phyloP scores from a whole-genome alignment of 2,113 vertebrate genomes.

The Balaeniceps rex region DNA sequence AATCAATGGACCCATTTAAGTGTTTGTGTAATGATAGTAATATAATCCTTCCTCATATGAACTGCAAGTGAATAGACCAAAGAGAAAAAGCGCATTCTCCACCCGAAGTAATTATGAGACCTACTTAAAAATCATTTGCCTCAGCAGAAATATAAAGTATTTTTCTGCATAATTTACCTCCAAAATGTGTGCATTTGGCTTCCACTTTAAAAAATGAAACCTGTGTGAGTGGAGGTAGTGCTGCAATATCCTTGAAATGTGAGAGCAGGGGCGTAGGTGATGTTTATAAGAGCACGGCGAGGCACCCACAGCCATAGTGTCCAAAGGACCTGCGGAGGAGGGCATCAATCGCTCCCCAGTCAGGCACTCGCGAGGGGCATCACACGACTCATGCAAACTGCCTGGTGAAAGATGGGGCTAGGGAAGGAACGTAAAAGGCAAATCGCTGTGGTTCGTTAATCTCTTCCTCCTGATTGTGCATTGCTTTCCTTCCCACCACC shows the following conservation, averaged over 20 bases:
- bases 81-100: slow-evolving; percentile 41
- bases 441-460: not conserved
- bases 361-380: fast-evolving
- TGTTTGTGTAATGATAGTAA: slow-evolving; percentile 78
- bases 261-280: not conserved
- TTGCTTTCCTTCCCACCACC: not conserved
- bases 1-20: slow-evolving; percentile 75
- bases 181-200: slow-evolving; percentile 12
- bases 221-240: not conserved
- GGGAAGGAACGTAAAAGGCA: not conserved
- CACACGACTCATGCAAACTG: fast-evolving
- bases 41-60: slow-evolving; percentile 67
- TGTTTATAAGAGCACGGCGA: not conserved
- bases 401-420: not conserved
- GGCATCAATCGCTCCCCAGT: too few species aligned
- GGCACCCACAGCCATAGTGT: not conserved
- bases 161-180: slow-evolving; percentile 58
- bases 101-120: slow-evolving; percentile 18
- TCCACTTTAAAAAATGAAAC: not conserved
- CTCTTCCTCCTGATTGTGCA: not conserved
- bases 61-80: slow-evolving; percentile 65
- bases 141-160: slow-evolving; percentile 46
- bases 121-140: slow-evolving; percentile 59
- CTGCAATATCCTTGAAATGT: not conserved
- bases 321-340: fast-evolving